Conservation (phyloP, 2,888 invertebrate genomes). For the Melikaiella ostensackeni region DNA sequence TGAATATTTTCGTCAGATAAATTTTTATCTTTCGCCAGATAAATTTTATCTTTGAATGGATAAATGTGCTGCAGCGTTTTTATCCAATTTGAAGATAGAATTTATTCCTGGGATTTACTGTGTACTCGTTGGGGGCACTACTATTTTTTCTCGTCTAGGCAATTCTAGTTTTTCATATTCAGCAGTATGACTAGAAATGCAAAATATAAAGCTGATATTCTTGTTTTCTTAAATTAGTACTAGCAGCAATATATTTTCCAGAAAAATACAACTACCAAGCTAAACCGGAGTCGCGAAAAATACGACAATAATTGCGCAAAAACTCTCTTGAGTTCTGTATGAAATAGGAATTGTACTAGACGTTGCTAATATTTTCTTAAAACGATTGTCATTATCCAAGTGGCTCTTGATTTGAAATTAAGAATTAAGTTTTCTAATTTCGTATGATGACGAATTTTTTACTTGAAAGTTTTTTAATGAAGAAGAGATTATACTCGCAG, state of each 20-base stretch:
- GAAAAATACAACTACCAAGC: constrained; percentile 18
- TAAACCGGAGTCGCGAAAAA: constrained; percentile 25
- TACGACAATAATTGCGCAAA: constrained; percentile 21
- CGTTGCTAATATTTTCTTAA: not conserved
- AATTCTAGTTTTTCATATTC: not conserved
- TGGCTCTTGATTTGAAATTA: not conserved
- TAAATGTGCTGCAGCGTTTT: too few relatives aligned
- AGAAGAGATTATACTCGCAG: not conserved
- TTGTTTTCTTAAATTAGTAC: not conserved
- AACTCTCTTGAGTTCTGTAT: constrained; percentile 5
- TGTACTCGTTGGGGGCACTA: not conserved
- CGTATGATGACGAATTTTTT: not conserved
- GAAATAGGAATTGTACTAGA: constrained; percentile 9
- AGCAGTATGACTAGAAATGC: constrained; percentile 3
- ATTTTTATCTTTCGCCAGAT: too few relatives aligned
- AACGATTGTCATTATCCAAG: not conserved
- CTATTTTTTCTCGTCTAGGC: not conserved
- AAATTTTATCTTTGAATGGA: too few relatives aligned
- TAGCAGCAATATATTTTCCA: not conserved
- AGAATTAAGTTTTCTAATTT: not conserved
- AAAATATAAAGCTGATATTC: not conserved
- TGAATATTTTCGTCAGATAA: too few relatives aligned
- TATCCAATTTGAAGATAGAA: too few relatives aligned
- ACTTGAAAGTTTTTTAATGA: not conserved
- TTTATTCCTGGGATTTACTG: too few relatives aligned